These are phyloP conservation scores for Mergus octosetaceus DNA, from an alignment of 2,797 vertebrate genomes.

Conservation along the genomic window DNA sequence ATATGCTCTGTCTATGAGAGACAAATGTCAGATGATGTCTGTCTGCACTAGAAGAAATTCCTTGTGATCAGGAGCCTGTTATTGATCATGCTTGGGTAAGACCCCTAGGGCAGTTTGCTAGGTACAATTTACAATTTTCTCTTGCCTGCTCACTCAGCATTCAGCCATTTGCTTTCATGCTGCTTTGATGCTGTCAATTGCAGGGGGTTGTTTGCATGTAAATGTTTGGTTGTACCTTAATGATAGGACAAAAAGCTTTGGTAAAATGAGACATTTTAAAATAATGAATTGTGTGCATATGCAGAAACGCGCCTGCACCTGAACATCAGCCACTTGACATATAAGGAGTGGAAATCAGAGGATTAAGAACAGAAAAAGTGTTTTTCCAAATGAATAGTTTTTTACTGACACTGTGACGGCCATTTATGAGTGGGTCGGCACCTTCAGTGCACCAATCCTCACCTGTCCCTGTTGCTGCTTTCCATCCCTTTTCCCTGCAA, in stretches of 20 bases:
- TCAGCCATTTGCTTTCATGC: conserved; percentile 9
- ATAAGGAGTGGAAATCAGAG: neutral
- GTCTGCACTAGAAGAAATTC: neutral
- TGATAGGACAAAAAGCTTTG: neutral
- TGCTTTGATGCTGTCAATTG: neutral
- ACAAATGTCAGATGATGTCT: neutral
- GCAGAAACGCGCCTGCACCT: neutral
- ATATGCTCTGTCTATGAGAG: neutral
- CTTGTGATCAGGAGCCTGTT: neutral
- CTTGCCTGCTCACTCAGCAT: neutral
- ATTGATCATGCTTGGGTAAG: neutral
- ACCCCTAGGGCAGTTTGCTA: neutral
- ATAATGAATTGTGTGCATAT: neutral
- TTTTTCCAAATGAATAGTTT: neutral
- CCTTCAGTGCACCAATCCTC: neutral
- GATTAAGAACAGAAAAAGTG: neutral
- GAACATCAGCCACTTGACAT: neutral
- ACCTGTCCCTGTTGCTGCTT: neutral
- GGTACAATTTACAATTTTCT: neutral
- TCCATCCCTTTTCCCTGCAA: neutral
- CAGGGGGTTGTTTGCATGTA: neutral
- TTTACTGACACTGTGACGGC: neutral
- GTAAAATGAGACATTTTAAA: neutral
- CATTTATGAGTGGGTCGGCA: neutral
- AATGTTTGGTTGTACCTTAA: neutral